Evolutionary conservation across 2,113 vertebrate genomes (phyloP).

Genomic region (Mus musculus): DNA sequence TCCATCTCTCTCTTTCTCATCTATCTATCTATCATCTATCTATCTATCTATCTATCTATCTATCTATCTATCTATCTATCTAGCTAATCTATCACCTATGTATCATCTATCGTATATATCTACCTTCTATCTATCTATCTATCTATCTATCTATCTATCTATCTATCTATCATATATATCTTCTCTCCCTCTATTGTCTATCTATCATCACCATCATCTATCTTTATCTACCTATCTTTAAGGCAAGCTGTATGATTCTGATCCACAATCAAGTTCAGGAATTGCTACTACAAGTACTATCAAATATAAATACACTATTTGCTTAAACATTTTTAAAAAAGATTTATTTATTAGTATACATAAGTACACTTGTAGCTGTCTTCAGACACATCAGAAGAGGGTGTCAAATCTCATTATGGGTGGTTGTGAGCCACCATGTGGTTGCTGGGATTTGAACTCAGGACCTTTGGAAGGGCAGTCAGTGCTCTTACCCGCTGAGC

Average conservation of each 20-base stretch:
- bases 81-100: background rate
- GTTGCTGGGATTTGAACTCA: too few relatives aligned
- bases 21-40: background rate
- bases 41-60: background rate
- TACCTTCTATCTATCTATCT: background rate
- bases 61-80: background rate
- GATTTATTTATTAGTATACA: too few relatives aligned
- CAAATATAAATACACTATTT: background rate
- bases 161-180: background rate
- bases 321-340: background rate
- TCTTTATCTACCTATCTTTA: background rate
- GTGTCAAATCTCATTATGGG: too few relatives aligned
- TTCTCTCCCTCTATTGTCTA: background rate
- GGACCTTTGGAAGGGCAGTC: too few relatives aligned
- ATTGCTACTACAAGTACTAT: background rate
- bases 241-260: conserved; percentile 2
- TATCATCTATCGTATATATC: background rate
- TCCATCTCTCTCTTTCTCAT: background rate
- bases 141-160: background rate
- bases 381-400: too few relatives aligned
- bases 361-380: too few relatives aligned
- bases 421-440: too few relatives aligned
- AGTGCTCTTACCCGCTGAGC: too few relatives aligned
- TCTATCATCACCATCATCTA: background rate
- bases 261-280: background rate